Evolutionary conservation across 2,797 vertebrate genomes (phyloP), one percentile per base, ranked within the genome.

Genomic region (Coranthus polyacanthus): DNA sequence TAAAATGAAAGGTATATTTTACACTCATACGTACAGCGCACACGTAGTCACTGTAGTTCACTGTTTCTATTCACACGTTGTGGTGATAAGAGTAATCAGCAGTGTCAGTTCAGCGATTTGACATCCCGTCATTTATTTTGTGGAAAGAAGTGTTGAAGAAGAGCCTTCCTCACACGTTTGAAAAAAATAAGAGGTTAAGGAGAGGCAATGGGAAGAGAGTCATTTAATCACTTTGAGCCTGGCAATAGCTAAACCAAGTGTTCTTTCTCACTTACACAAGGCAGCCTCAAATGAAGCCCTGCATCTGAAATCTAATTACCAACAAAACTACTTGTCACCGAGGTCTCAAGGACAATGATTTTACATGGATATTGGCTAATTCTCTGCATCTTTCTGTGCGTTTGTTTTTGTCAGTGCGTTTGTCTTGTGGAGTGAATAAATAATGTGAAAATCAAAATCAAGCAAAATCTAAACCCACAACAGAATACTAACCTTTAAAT

Each of bases 261-360:
- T 32, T 32, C 1, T 32, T 32, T 32, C 10, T 10, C 29, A 32
- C 29, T 32, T 10, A 29, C 26, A 29, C 26, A 29, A 29, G 6
- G 6, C 3, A 7, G 26, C 18, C 56, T 68, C 26, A 66, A 61
- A 38, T 26, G 43, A 74, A 50, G 44, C 53, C 60, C 21, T 71
- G 29, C 45, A 18, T 73, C 49, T 60, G 34, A 66, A 56, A 67
- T 50, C 1, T 75, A 61, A 26, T 65, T 60, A 43, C 21, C 16
- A 32, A 60, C 18, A 69, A 64, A 32, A 67, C 29, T 52, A 22
- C 36, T 61, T 64, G 32, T 57, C 68, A 56, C 43, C n/a, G 37
- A 56, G 17, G 43, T 72, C 56, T 62, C 66, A 68, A 63, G 43
- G 62, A 74, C 32, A 51, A 15, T 26, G 17, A 50, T 56, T 78